These are phyloP conservation scores for Tineola bisselliella DNA, from an alignment of 2,888 invertebrate genomes.

Conservation along the genomic window DNA sequence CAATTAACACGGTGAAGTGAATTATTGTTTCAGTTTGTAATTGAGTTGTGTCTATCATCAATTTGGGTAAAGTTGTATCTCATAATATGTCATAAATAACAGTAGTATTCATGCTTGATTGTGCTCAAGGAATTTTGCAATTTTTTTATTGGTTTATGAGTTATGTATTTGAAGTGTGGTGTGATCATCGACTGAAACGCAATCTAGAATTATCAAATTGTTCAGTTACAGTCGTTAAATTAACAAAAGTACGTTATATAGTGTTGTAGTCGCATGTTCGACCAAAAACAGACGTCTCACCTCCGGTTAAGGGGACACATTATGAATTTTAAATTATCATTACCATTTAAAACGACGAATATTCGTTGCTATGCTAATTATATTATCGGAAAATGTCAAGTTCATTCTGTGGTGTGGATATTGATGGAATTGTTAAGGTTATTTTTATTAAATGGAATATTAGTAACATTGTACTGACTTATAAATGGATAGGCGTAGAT, in stretches of 20 bases:
- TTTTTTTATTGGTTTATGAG: constrained; percentile 5
- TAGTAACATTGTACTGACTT: too few species aligned
- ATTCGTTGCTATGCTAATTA: neutral
- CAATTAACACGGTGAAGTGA: constrained; percentile 2
- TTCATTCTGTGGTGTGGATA: neutral
- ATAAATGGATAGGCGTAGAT: too few species aligned
- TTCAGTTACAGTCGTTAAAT: neutral
- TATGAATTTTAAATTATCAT: neutral
- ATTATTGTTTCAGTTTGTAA: neutral
- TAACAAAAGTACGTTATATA: neutral
- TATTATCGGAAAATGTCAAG: neutral
- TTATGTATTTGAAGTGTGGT: neutral
- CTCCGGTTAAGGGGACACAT: neutral
- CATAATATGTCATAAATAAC: neutral
- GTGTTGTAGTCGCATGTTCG: too few species aligned
- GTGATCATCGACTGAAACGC: constrained; percentile 6
- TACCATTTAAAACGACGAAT: neutral
- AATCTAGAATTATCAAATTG: neutral
- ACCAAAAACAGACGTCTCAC: neutral
- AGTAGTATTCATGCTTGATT: neutral
- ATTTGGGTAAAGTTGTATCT: neutral
- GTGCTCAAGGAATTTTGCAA: neutral
- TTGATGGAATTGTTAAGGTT: too few species aligned
- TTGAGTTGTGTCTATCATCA: neutral
- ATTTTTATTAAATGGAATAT: too few species aligned